Base-by-base conservation (phyloP, 2,797 vertebrate genomes). In the Diceros bicornis region DNA sequence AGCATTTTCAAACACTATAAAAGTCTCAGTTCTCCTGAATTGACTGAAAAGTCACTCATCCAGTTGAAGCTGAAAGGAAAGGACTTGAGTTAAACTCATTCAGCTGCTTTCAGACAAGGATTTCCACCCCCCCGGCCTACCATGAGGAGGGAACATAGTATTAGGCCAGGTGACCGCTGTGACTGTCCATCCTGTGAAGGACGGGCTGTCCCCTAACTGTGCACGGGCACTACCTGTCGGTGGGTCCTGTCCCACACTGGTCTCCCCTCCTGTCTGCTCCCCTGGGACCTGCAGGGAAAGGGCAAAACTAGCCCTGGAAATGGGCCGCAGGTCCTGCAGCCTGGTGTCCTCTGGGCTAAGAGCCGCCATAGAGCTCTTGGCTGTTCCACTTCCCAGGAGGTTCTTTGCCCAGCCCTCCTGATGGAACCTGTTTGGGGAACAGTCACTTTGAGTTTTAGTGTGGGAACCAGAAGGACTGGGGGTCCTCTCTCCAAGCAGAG, bases 161-260 rank as follows among this genome's bases (percentile, higher is more conserved):
- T 14, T 25, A 25, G 52, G 69, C 50, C 29, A 27, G 44, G 16
- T 1, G 13, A 3, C 3, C 7, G 2, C 44, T 10, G 25, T 21
- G 83, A 52, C 90, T 57, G 37, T 32, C 61, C 47, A 3, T 4
- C 27, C 50, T 1, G 0, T 17, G 61, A 57, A 29, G 68, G 25
- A 74, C 57, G 62, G 72, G 50, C 55, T 41, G 32, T 32, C 50
- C 37, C 52, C 16, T 27, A 5, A 6, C 18, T 0, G 0, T 4
- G 1, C 4, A 17, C 12, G 4, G 27, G 55, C 0, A 0, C 64
- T 47, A n/a, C 52, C 68, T 0, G 0, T 4, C 1, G 16, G n/a
- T 18, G 27, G 57, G 52, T 12, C 61, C 77, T 37, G 71, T 13
- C 84, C 71, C 55, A 4, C 0, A 29, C 34, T 12, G 7, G 1